Percentiles rank a stretch among this genome's conserved stretches.
Conservation (phyloP, 1,140 invertebrate species). For the Rhyacophila brunnea region DNA sequence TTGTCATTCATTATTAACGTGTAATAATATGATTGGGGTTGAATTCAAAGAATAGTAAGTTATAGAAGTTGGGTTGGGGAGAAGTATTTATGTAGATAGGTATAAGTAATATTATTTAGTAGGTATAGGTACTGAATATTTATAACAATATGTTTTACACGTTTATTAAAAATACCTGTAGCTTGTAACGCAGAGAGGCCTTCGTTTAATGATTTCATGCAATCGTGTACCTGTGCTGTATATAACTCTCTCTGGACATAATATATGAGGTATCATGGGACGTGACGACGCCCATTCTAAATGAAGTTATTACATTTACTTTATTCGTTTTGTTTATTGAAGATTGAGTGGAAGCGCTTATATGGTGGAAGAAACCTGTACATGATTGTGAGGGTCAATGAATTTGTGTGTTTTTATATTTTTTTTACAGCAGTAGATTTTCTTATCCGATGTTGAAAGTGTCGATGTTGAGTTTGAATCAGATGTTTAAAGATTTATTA, state of each 20-base stretch:
- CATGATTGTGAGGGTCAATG: too few relatives aligned
- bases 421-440: neutral
- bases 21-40: too few relatives aligned
- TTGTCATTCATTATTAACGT: too few relatives aligned
- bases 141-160: too few relatives aligned
- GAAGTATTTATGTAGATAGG: too few relatives aligned
- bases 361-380: neutral
- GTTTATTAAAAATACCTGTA: too few relatives aligned
- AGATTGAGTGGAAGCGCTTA: neutral
- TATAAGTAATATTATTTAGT: too few relatives aligned
- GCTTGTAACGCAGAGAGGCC: too few relatives aligned
- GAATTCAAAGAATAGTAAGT: too few relatives aligned
- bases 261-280: neutral
- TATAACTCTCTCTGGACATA: neutral
- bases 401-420: neutral
- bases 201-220: neutral
- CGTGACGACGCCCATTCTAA: constrained; percentile 14
- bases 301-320: constrained; percentile 26
- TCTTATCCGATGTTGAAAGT: too few relatives aligned
- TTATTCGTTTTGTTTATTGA: constrained; percentile 6
- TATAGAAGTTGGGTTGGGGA: too few relatives aligned
- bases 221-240: neutral
- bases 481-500: constrained; percentile 4
- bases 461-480: neutral
- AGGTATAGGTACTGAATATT: too few relatives aligned